Conservation (phyloP, 2,797 vertebrate genomes). For the Phylloscopus collybita region DNA sequence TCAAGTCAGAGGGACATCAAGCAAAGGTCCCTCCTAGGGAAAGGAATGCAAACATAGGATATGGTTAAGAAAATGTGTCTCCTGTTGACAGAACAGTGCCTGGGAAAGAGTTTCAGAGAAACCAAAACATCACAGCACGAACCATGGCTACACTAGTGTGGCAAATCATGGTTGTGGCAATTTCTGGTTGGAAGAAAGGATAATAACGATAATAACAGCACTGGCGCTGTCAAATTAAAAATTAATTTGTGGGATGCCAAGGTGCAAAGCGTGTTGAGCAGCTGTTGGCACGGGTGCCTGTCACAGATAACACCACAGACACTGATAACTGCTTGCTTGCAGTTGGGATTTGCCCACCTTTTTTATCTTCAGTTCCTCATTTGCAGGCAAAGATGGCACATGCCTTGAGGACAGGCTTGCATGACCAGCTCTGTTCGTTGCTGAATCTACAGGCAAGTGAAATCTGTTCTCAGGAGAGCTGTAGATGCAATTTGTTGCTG, state of each 20-base stretch:
- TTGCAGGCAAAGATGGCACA: neutral
- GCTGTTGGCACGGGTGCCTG: neutral
- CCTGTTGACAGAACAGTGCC: too few relatives aligned
- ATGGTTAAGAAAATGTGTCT: too few relatives aligned
- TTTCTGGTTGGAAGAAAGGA: neutral
- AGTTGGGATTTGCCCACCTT: neutral
- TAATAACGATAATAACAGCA: neutral
- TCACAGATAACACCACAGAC: neutral
- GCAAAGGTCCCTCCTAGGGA: too few relatives aligned
- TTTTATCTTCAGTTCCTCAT: neutral
- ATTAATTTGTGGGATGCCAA: neutral
- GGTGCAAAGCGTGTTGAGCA: neutral
- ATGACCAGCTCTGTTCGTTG: neutral
- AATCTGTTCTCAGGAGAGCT: neutral
- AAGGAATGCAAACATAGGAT: too few relatives aligned
- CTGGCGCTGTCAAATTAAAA: neutral
- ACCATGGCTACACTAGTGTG: neutral
- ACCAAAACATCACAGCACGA: too few relatives aligned
- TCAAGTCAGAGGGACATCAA: too few relatives aligned
- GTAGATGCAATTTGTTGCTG: neutral
- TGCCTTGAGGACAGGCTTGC: neutral
- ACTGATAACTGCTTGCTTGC: neutral
- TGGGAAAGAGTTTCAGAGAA: too few relatives aligned
- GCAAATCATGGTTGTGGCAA: neutral
- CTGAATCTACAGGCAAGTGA: neutral